Evolutionary conservation across 1,140 invertebrate species (phyloP), one percentile per base, ranked within the genome.

Genomic region (Macrobrachium nipponense): DNA sequence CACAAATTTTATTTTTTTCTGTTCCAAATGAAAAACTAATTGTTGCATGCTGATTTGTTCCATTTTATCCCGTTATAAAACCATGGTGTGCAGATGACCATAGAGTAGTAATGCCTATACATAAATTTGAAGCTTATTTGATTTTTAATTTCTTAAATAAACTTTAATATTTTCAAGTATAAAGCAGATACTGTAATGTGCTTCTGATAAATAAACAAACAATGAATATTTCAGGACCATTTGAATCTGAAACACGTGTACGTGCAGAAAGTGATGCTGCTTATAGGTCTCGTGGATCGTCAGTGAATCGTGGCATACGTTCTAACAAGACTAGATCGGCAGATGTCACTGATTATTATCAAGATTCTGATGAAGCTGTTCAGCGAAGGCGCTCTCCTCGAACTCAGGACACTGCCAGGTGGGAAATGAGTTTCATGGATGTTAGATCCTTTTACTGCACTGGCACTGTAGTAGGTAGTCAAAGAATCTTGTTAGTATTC

Each of bases 241-340:
- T 78, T 60, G 85, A 87, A 10, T 10, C 51, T 12, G 85, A 87
- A 44, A 79, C 78, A 70, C 79, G 85, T 27, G 44, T 51, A 6
- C 36, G 85, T 61, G 85, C 85, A 17, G 85, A 87, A 51, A 87
- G 85, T 77, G 85, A 87, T 51, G 85, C 79, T 27, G 80, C 85
- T 6, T 87, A 87, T 43, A 87, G 68, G 44, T 61, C 85, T n/a
- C 70, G 85, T 15, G 85, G 85, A 3, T 87, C 85, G 20, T 87
- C 85, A 2, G 80, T 80, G n/a, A 81, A 72, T 66, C 85, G 85
- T n/a, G 79, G 62, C 10, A 51, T 82, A 7, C 85, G 85, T n/a
- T 77, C 70, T 20, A 87, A 5, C 80, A 87, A 87, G 73, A 82
- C 85, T 6, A 51, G 85, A 17, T 87, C 85, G 0, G 85, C 85